phyloP scores from a whole-genome alignment of 2,113 vertebrate genomes.

The Uropsilus gracilis region DNA sequence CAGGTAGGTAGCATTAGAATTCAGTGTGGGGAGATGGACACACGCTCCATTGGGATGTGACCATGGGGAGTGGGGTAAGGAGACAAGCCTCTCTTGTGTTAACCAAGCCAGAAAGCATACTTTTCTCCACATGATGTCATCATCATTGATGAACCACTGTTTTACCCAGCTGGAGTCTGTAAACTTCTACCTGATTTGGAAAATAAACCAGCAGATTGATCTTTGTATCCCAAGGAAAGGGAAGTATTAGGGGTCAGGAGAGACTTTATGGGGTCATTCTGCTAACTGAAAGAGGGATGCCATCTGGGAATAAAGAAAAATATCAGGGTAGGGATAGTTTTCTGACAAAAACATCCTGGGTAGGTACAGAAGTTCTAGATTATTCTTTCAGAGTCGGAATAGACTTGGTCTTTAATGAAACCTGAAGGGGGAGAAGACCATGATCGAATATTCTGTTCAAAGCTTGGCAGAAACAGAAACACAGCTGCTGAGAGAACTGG shows the following conservation, averaged over 20 bases:
- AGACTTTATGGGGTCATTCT: background rate
- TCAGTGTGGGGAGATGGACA: background rate
- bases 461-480: slow-evolving; percentile 33
- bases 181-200: background rate
- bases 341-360: background rate
- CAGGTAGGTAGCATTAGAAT: background rate
- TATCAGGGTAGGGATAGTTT: background rate
- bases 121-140: background rate
- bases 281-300: background rate
- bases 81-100: background rate
- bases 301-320: background rate
- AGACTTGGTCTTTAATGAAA: background rate
- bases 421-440: background rate
- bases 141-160: background rate
- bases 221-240: background rate
- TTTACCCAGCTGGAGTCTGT: background rate
- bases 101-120: background rate
- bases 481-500: slow-evolving; percentile 58
- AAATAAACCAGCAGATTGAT: background rate
- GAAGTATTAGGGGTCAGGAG: background rate
- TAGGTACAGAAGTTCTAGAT: background rate
- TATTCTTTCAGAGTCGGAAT: background rate
- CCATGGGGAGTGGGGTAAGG: accelerated
- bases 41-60: background rate
- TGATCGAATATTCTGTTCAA: background rate